Evolutionary conservation across 2,888 invertebrate genomes (phyloP).

Genomic region (Standfussiana lucernea): DNA sequence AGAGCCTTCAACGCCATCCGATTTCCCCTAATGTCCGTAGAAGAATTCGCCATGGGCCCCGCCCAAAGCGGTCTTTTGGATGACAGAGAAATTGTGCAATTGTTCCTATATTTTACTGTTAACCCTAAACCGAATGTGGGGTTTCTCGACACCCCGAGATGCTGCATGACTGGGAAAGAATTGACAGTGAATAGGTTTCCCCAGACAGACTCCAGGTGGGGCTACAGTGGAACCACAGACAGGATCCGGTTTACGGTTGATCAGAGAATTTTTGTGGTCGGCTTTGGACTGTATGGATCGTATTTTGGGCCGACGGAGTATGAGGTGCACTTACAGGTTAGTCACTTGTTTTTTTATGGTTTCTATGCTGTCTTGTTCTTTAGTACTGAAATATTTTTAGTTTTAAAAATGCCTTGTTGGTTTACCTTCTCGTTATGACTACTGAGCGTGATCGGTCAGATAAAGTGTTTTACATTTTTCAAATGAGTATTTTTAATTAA

Average conservation of each 20-base stretch:
- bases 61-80: slow-evolving; percentile 94
- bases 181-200: slow-evolving; percentile 93
- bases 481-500: not conserved
- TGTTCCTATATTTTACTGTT: slow-evolving; percentile 93
- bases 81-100: slow-evolving; percentile 94
- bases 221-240: slow-evolving; percentile 95
- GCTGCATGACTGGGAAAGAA: slow-evolving; percentile 95
- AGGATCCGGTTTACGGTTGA: slow-evolving; percentile 95
- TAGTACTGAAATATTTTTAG: not conserved
- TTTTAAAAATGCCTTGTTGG: not conserved
- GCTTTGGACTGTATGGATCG: slow-evolving; percentile 96
- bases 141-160: slow-evolving; percentile 93
- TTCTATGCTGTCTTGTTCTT: not conserved
- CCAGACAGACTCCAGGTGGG: slow-evolving; percentile 95
- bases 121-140: slow-evolving; percentile 94
- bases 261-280: slow-evolving; percentile 95
- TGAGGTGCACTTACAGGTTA: slow-evolving; percentile 92
- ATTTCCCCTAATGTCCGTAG: slow-evolving; percentile 96
- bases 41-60: slow-evolving; percentile 95
- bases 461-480: not conserved
- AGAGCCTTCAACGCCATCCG: slow-evolving; percentile 93
- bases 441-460: not conserved
- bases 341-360: slow-evolving; percentile 32
- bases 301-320: slow-evolving; percentile 95
- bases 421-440: not conserved